Conservation (phyloP, 2,797 vertebrate species). For the Hypotaenidia okinawae region DNA sequence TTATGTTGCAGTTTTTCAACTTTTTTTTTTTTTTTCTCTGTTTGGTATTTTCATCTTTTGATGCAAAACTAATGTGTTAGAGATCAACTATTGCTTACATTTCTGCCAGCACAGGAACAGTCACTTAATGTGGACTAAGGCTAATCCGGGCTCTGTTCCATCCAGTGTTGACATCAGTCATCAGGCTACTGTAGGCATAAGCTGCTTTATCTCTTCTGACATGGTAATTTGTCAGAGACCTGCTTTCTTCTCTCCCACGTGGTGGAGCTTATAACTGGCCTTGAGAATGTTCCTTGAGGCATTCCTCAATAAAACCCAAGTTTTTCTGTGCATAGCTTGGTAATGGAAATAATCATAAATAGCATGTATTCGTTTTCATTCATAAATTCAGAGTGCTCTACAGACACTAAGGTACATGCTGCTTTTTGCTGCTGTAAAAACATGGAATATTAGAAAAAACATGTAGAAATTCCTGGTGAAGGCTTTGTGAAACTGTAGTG, state of each 20-base stretch:
- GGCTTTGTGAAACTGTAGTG: neutral
- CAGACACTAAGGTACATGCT: neutral
- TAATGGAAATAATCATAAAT: neutral
- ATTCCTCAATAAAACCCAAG: constrained; percentile 19
- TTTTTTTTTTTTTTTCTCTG: neutral
- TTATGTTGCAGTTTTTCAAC: neutral
- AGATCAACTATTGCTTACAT: constrained; percentile 19
- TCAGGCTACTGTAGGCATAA: constrained; percentile 36
- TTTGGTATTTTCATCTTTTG: constrained; percentile 17
- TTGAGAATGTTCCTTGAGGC: neutral
- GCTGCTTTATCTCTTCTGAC: constrained; percentile 40
- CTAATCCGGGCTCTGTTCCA: constrained; percentile 22
- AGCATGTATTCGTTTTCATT: neutral
- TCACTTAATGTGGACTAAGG: neutral
- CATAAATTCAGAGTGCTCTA: neutral
- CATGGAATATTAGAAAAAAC: neutral
- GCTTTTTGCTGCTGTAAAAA: neutral
- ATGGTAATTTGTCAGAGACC: constrained; percentile 38
- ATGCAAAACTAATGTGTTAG: neutral
- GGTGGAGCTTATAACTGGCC: neutral
- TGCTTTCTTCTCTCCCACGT: constrained; percentile 2
- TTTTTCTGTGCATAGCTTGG: neutral
- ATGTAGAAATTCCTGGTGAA: neutral
- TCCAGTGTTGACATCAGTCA: constrained; percentile 40
- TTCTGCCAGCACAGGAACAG: constrained; percentile 29